Percentiles rank a stretch among this genome's conserved stretches.
Conservation (phyloP, 92 coral and sea anemone species). For the Actinernus sp. region DNA sequence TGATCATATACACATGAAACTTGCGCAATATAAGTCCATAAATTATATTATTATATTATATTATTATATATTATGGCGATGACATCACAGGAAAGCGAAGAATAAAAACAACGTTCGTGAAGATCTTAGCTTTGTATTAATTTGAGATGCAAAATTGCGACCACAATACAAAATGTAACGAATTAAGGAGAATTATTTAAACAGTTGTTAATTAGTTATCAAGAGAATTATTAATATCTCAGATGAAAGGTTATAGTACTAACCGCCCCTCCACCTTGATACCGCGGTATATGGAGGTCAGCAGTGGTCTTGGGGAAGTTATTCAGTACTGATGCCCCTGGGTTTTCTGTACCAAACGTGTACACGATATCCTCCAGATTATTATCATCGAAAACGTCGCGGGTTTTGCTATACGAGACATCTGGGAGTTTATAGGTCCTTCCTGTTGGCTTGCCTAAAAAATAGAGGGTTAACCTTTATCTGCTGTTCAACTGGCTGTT, state of each 20-base stretch:
- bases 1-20: too few species aligned
- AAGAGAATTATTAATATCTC: background rate
- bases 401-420: conserved; percentile 58
- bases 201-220: background rate
- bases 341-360: conserved; percentile 77
- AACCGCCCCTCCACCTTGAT: conserved; percentile 67
- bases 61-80: too few species aligned
- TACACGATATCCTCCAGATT: conserved; percentile 65
- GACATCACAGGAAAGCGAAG: too few species aligned
- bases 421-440: conserved; percentile 61
- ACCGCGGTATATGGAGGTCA: conserved; percentile 55
- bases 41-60: too few species aligned
- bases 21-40: too few species aligned
- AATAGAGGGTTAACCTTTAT: too few species aligned
- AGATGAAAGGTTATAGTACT: background rate
- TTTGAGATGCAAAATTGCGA: too few species aligned
- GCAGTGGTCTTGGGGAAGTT: conserved; percentile 72
- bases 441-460: conserved; percentile 69
- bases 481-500: too few species aligned
- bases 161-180: too few species aligned
- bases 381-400: conserved; percentile 61
- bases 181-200: background rate
- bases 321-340: conserved; percentile 76
- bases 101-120: too few species aligned
- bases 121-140: too few species aligned